Evolutionary conservation across 1,140 invertebrate species (phyloP).

Genomic region (Neodiprion virginianus): DNA sequence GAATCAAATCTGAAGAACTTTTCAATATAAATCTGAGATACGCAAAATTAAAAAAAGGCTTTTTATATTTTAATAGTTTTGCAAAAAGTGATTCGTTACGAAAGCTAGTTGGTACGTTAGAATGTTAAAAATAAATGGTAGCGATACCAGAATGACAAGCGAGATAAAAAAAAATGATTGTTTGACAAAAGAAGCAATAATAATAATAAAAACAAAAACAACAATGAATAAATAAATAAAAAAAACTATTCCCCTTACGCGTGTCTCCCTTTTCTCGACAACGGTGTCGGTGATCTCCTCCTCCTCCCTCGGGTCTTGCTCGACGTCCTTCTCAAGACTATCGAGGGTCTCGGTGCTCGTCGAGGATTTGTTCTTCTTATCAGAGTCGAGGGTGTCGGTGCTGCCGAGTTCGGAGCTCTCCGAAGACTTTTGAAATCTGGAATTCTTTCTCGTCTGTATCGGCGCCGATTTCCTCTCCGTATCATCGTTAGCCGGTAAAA

Average conservation of each 20-base stretch:
- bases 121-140: no score
- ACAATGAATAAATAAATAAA: background rate
- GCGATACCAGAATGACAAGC: no score
- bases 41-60: no score
- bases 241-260: constrained; percentile 38
- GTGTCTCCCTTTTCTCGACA: constrained; percentile 46
- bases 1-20: no score
- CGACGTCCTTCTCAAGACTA: constrained; percentile 55
- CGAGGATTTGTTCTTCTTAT: constrained; percentile 54
- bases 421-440: constrained; percentile 54
- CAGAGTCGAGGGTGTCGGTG: constrained; percentile 55
- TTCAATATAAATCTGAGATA: no score
- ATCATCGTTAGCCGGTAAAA: constrained; percentile 26
- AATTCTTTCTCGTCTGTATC: constrained; percentile 34
- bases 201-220: background rate
- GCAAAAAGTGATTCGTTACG: no score
- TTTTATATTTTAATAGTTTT: no score
- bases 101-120: no score
- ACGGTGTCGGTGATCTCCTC: constrained; percentile 43
- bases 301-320: constrained; percentile 48
- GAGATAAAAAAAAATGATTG: background rate
- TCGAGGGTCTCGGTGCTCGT: constrained; percentile 58
- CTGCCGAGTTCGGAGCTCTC: constrained; percentile 58
- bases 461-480: constrained; percentile 31
- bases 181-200: constrained; percentile 1